A percentile compares a stretch with the other conserved stretches of the same genome.
Evolutionary conservation across 2,797 vertebrate species (phyloP).

Genomic region (Discoglossus pictus): DNA sequence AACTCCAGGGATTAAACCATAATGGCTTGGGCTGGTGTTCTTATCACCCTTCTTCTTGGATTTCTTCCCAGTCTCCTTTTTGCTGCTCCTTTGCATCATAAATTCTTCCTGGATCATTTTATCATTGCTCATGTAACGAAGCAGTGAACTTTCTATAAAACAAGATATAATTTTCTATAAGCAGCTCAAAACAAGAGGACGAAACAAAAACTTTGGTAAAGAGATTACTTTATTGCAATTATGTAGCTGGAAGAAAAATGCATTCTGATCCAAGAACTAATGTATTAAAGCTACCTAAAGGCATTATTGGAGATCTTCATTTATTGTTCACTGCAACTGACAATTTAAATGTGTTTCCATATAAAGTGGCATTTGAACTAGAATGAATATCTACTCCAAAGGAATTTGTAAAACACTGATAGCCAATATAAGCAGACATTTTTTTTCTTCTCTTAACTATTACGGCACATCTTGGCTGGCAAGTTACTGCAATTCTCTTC

Average conservation of each 20-base stretch:
- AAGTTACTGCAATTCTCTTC: too few relatives aligned
- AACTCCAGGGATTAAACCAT: conserved; percentile 85
- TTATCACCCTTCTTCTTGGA: conserved; percentile 94
- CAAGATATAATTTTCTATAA: conserved; percentile 60
- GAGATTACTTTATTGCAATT: neutral
- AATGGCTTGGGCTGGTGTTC: conserved; percentile 91
- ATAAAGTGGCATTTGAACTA: conserved; percentile 6
- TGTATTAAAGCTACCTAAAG: neutral
- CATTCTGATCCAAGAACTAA: conserved; percentile 6
- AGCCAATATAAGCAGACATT: too few relatives aligned
- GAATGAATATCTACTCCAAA: conserved; percentile 11
- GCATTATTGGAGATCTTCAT: neutral
- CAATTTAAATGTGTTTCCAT: conserved; percentile 12
- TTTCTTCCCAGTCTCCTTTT: conserved; percentile 91
- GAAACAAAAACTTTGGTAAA: neutral
- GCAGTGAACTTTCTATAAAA: conserved; percentile 82
- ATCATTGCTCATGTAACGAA: conserved; percentile 92
- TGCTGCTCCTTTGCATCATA: conserved; percentile 89
- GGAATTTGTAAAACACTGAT: conserved; percentile 6
- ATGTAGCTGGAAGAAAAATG: conserved; percentile 5
- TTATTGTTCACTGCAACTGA: conserved; percentile 5
- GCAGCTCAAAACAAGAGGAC: neutral
- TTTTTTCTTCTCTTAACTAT: too few relatives aligned
- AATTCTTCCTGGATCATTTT: conserved; percentile 87
- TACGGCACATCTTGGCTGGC: too few relatives aligned